Base-by-base conservation (phyloP, 2,888 invertebrate genomes). In the Agriopis leucophaearia region DNA sequence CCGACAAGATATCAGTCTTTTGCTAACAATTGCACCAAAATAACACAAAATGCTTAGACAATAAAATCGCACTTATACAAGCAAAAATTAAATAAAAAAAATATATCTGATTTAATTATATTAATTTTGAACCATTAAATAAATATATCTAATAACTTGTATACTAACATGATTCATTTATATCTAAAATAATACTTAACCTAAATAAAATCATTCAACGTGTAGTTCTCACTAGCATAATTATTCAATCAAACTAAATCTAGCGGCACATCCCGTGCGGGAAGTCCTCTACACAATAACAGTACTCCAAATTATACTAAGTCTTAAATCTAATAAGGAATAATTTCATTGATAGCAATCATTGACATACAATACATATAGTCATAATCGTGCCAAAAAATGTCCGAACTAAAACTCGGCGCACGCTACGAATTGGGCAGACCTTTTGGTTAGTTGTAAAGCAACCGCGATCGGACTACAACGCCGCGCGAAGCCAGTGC, bases 1-100 rank as follows among this genome's bases (percentile, higher is more conserved):
- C 72, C 70, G 75, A 76, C 70, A 75, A 65, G 68, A 74, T 68
- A 51, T 50, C 67, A 78, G 71, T 80, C 82, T 84, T n/a, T n/a
- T 83, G 80, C 70, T 83, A 73, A 81, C 87, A 91, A 92, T 91
- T 91, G 92, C 92, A 92, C 91, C 91, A 84, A 87, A 78, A 71
- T 85, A 87, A 88, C 83, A 83, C 75, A 84, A 90, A 90, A 90
- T 90, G 87, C 90, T 87, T 88, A 84, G 79, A 83, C 86, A 81
- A 78, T 83, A 81, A 78, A 85, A 66, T 70, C 75, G 77, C 67
- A 74, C 71, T 70, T 69, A 69, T 63, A 71, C 61, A 67, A 38
- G 35, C 81, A 83, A 85, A 85, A 79, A 84, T 82, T 85, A 82
- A 81, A 84, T 82, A 82, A 79, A 55, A 27, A 27, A 78, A 78